Base-by-base conservation (phyloP, 1,140 invertebrate genomes). In the Drosophila ohnishii region DNA sequence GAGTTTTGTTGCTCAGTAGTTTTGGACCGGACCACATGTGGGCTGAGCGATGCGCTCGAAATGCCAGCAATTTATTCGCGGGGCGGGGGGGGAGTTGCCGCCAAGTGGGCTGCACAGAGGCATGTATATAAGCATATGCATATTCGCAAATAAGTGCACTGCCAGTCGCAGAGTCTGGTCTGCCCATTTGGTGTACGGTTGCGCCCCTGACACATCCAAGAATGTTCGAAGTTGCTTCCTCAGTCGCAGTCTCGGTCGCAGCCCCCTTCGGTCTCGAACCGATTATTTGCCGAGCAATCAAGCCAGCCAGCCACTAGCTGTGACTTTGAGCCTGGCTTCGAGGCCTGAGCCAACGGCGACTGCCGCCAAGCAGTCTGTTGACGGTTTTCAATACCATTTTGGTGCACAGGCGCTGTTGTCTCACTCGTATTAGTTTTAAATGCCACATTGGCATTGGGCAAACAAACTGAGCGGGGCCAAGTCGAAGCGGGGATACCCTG, bases 401-500 rank as follows among this genome's bases (percentile, higher is more conserved):
- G 85, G 80, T 89, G 80, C 61, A 48, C 51, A 37, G 40, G 19
- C 64, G 50, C 56, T 66, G 73, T 76, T 66, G 84, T 73, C 67
- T 86, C 73, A 77, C 62, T 90, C 77, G 77, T 78, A 78, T 88
- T 89, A 84, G 84, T 80, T 80, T 88, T 85, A 84, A 81, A 89
- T 89, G 85, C 85, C 84, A 78, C 78, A 84, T 88, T 88, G 85
- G 61, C 85, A 80, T 75, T 88, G 84, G 70, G 75, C 76, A 88
- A 86, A 86, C 76, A 86, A 53, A 63, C 66, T 61, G 66, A 81
- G 57, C 63, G 67, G 56, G 16, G 44, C 14, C 48, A 44, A 50
- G 48, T 32, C 78, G 84, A 61, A 39, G 42, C 25, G 4, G 14
- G 3, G 13, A 83, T 79, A 75, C 80, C 42, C 75, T 78, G 19